phyloP scores from a whole-genome alignment of 1,140 invertebrate genomes.

The Drosophila cardini region DNA sequence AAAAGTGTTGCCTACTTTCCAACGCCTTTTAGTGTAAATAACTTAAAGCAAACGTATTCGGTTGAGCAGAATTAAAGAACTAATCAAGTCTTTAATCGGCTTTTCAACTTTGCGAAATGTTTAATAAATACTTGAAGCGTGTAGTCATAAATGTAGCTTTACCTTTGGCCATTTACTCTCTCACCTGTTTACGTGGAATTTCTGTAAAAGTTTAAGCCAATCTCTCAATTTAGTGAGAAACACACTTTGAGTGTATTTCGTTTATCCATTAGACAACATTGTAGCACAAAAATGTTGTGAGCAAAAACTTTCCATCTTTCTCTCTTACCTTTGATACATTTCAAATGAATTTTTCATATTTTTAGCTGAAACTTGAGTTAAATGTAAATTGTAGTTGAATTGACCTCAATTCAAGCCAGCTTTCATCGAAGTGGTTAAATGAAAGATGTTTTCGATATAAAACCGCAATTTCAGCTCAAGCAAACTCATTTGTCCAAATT shows the following conservation, averaged over 20 bases:
- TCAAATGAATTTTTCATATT: slow-evolving; percentile 36
- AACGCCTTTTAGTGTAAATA: not conserved
- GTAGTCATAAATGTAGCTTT: not conserved
- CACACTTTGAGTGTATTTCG: slow-evolving; percentile 4
- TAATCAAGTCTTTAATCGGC: not conserved
- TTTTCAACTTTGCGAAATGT: not conserved
- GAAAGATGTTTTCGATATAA: slow-evolving; percentile 28
- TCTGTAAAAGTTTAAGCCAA: not conserved
- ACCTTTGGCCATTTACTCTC: not conserved
- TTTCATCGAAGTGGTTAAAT: slow-evolving; percentile 13
- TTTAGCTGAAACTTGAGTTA: not conserved
- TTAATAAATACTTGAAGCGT: slow-evolving; percentile 23
- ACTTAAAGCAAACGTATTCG: not conserved
- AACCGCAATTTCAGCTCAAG: slow-evolving; percentile 11
- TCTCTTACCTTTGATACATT: not conserved
- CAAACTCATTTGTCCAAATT: slow-evolving; percentile 33
- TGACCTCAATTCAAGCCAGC: slow-evolving; percentile 22
- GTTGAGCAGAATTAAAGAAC: not conserved
- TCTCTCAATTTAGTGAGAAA: not conserved
- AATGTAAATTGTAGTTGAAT: slow-evolving; percentile 29
- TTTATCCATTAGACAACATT: slow-evolving; percentile 22
- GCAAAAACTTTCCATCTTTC: not conserved
- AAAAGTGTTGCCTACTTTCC: not conserved
- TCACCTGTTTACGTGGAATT: not conserved
- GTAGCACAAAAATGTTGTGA: slow-evolving; percentile 9